These are phyloP conservation scores for Strigamia maritima DNA, from an alignment of 2,888 invertebrate species.

Conservation along the genomic window DNA sequence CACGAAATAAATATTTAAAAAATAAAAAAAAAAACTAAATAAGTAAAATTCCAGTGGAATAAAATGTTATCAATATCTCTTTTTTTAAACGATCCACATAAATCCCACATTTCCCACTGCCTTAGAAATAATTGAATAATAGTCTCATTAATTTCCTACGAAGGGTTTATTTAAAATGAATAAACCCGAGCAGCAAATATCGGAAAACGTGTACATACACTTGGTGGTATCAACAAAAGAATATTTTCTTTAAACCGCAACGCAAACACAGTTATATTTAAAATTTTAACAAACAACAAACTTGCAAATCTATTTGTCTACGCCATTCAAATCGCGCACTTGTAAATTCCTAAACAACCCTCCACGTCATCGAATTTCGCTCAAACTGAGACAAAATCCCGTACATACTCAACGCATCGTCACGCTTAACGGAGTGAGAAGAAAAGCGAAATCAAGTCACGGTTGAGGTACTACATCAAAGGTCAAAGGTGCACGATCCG, in stretches of 20 bases:
- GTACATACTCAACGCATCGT: slow-evolving; percentile 1
- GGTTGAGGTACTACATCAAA: background rate
- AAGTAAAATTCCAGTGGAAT: background rate
- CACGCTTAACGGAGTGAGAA: slow-evolving; percentile 16
- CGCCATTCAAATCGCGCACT: background rate
- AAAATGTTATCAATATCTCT: background rate
- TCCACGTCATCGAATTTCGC: background rate
- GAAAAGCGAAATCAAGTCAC: slow-evolving; percentile 18
- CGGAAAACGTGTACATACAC: background rate
- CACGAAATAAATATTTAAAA: background rate
- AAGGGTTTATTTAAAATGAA: background rate
- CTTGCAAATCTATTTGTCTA: background rate
- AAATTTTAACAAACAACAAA: background rate
- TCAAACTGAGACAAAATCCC: slow-evolving; percentile 12
- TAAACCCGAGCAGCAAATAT: background rate
- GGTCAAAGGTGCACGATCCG: background rate
- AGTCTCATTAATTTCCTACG: background rate
- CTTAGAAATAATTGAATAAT: background rate
- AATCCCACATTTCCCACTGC: background rate
- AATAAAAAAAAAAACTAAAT: background rate
- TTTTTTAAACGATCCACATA: background rate
- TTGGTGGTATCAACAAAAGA: too few relatives aligned
- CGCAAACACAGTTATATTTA: background rate
- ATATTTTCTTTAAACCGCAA: background rate
- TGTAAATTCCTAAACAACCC: background rate